A percentile compares a stretch with the other conserved stretches of the same genome.
These are phyloP conservation scores for Exaiptasia diaphana DNA, from an alignment of 64 coral and sea anemone genomes.

Conservation along the genomic window DNA sequence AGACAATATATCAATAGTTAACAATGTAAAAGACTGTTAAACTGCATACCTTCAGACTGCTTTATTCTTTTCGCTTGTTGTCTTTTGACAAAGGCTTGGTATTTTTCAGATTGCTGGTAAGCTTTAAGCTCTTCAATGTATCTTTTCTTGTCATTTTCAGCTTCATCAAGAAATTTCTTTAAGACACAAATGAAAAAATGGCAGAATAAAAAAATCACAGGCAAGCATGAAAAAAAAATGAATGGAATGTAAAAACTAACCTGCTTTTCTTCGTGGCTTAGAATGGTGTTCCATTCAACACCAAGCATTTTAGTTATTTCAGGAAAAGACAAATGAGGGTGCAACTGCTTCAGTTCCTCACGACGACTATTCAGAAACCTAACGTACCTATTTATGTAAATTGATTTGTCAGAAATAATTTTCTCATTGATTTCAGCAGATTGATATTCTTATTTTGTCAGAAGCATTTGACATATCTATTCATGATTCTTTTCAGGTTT, in stretches of 20 bases:
- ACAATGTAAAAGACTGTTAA: background rate
- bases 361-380: constrained; percentile 85
- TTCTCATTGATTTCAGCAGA: too few species aligned
- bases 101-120: constrained; percentile 78
- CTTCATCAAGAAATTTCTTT: constrained; percentile 89
- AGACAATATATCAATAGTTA: background rate
- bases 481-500: too few species aligned
- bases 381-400: constrained; percentile 57
- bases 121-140: constrained; percentile 88
- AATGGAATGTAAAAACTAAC: background rate
- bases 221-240: too few species aligned
- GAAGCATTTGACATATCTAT: too few species aligned
- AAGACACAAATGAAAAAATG: background rate
- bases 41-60: constrained; percentile 16
- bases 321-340: constrained; percentile 61
- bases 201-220: background rate
- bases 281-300: constrained; percentile 70
- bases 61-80: constrained; percentile 67
- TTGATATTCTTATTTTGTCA: too few species aligned
- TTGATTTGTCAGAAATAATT: too few species aligned
- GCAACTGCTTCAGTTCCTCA: constrained; percentile 72
- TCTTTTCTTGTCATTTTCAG: constrained; percentile 89
- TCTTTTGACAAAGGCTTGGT: constrained; percentile 80
- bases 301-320: constrained; percentile 91
- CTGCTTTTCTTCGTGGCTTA: constrained; percentile 77